These are phyloP conservation scores for Cataglyphis altisquamis DNA, from an alignment of 2,888 invertebrate species.

Conservation along the genomic window DNA sequence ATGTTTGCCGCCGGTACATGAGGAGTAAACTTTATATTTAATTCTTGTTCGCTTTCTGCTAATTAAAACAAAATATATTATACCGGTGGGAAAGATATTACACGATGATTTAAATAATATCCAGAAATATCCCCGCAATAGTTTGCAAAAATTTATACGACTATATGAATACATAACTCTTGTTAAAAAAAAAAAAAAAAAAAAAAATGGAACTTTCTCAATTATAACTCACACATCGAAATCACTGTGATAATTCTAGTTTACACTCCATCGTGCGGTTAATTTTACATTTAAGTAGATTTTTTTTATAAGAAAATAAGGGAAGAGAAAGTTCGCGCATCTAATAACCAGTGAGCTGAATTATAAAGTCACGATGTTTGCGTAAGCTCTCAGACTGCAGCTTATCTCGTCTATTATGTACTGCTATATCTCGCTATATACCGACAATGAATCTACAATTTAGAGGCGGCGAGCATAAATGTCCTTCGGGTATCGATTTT, in stretches of 20 bases:
- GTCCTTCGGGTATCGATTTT: constrained; percentile 47
- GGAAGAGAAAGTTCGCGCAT: not conserved
- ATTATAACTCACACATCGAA: not conserved
- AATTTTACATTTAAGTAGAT: constrained; percentile 8
- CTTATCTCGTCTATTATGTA: constrained; percentile 50
- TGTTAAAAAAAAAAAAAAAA: not conserved
- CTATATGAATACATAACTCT: not conserved
- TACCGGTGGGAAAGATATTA: not conserved
- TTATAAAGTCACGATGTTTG: constrained; percentile 29
- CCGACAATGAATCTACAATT: constrained; percentile 39
- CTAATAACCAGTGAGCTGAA: not conserved
- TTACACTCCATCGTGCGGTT: not conserved
- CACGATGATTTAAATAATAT: not conserved
- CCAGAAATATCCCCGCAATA: not conserved
- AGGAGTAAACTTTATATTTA: not conserved
- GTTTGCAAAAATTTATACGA: not conserved
- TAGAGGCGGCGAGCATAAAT: constrained; percentile 29
- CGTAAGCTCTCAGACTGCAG: constrained; percentile 26
- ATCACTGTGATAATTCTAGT: not conserved
- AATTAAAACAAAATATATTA: not conserved
- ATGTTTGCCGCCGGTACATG: not conserved
- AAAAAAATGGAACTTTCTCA: not conserved
- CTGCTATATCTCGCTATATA: constrained; percentile 14
- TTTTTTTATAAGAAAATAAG: not conserved
- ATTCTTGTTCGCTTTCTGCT: not conserved